Evolutionary conservation across 2,888 invertebrate species (phyloP).

Genomic region (Conops quadrifasciatus): DNA sequence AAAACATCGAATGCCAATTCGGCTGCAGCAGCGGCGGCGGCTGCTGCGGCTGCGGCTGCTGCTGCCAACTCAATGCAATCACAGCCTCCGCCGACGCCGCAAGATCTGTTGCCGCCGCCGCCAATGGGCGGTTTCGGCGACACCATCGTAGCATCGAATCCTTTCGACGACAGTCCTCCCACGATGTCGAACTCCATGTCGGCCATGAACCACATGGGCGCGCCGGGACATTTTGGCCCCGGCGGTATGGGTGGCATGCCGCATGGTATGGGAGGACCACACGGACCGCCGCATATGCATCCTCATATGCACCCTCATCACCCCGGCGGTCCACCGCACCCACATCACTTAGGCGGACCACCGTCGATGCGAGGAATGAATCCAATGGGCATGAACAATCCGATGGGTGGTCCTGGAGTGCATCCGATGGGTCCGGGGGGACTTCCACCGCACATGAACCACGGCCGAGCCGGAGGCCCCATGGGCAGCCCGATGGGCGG

Average conservation of each 20-base stretch:
- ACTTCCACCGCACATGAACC: slow-evolving; percentile 63
- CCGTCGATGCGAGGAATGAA: slow-evolving; percentile 67
- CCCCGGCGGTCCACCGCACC: slow-evolving; percentile 74
- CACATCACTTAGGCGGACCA: slow-evolving; percentile 70
- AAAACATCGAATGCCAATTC: slow-evolving; percentile 76
- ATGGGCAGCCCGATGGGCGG: slow-evolving; percentile 69
- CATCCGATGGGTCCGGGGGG: slow-evolving; percentile 59
- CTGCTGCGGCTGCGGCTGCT: slow-evolving; percentile 60
- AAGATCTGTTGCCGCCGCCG: slow-evolving; percentile 81
- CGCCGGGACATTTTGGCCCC: slow-evolving; percentile 56
- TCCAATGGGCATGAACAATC: slow-evolving; percentile 56
- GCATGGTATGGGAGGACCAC: slow-evolving; percentile 67
- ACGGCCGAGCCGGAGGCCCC: slow-evolving; percentile 59
- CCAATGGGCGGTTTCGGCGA: slow-evolving; percentile 89
- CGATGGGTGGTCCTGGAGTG: slow-evolving; percentile 49
- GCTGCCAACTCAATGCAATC: slow-evolving; percentile 70
- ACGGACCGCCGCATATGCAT: slow-evolving; percentile 54
- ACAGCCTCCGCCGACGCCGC: slow-evolving; percentile 76
- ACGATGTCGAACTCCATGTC: slow-evolving; percentile 71
- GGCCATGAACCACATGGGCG: slow-evolving; percentile 72
- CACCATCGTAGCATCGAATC: slow-evolving; percentile 93
- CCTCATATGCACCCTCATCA: slow-evolving; percentile 66
- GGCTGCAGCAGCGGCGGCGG: slow-evolving; percentile 67
- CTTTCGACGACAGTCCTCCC: slow-evolving; percentile 84
- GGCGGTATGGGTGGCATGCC: slow-evolving; percentile 46